A percentile compares a stretch with the other conserved stretches of the same genome.
Evolutionary conservation across 2,113 vertebrate species (phyloP).

Genomic region (Platichthys stellatus): DNA sequence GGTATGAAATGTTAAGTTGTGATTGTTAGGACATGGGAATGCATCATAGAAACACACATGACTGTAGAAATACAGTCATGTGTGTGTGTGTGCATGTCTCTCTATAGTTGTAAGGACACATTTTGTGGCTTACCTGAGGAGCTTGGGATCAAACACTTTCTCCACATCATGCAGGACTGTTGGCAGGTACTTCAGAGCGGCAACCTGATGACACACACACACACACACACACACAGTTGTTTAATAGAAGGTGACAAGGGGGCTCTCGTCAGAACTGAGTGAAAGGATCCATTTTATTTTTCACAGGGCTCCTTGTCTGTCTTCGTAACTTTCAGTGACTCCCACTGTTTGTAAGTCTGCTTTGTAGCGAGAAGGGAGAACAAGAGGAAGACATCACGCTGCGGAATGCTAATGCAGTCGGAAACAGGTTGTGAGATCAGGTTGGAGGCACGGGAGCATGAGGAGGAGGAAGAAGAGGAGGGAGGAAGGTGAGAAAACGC

Average conservation of each 20-base stretch:
- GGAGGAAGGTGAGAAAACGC: not conserved
- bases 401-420: conserved; percentile 23
- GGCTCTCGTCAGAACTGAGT: not conserved
- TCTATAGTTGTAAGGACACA: not conserved
- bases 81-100: too few species aligned
- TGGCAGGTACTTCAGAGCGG: conserved; percentile 96
- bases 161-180: conserved; percentile 96
- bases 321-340: conserved; percentile 21
- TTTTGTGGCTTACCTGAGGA: conserved; percentile 87
- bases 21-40: too few species aligned
- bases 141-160: conserved; percentile 92
- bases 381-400: conserved; percentile 17
- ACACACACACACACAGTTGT: conserved; percentile 31
- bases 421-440: not conserved
- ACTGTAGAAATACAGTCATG: too few species aligned
- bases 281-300: conserved; percentile 27
- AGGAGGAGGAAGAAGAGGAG: conserved; percentile 7
- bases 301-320: conserved; percentile 4
- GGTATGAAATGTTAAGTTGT: too few species aligned
- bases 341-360: conserved; percentile 5
- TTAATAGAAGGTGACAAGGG: conserved; percentile 15
- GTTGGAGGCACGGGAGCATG: not conserved
- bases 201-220: conserved; percentile 84
- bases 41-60: too few species aligned
- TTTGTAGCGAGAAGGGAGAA: not conserved